Conservation (phyloP, 2,888 invertebrate species). For the Ormyrus pomaceus region DNA sequence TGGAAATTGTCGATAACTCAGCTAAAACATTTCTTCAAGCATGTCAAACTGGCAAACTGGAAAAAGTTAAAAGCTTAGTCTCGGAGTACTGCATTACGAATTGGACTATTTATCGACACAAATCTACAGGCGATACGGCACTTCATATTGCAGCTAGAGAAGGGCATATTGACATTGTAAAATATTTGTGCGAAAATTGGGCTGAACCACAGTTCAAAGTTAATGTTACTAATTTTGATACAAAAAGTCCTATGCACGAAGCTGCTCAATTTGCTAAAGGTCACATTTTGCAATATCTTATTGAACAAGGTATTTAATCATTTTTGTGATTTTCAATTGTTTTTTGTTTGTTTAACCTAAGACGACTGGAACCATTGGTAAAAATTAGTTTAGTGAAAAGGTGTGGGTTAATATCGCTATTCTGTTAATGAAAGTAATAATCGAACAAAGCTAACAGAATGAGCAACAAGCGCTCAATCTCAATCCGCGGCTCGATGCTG, state of each 20-base stretch:
- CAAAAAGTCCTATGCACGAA: constrained; percentile 80
- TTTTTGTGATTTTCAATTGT: no score
- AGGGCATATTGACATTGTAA: constrained; percentile 75
- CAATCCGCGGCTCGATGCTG: neutral
- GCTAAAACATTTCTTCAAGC: constrained; percentile 17
- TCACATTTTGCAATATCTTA: constrained; percentile 75
- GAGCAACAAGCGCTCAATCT: neutral
- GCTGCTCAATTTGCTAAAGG: constrained; percentile 78
- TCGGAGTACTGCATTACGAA: constrained; percentile 58
- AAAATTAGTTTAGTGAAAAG: no score
- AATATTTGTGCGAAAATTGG: constrained; percentile 71
- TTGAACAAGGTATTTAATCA: constrained; percentile 69
- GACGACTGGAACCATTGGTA: no score
- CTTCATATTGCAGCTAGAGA: constrained; percentile 78
- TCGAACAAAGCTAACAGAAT: no score
- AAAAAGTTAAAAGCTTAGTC: neutral
- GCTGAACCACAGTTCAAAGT: constrained; percentile 62
- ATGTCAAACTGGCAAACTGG: constrained; percentile 37
- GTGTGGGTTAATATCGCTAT: no score
- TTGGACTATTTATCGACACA: constrained; percentile 66
- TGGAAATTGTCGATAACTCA: neutral
- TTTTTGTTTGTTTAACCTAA: no score
- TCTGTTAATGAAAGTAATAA: neutral
- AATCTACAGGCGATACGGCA: constrained; percentile 73
- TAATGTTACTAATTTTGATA: constrained; percentile 77